Percentiles rank a stretch among this genome's conserved stretches.
Conservation (phyloP, 2,888 invertebrate genomes). For the Myopa testacea region DNA sequence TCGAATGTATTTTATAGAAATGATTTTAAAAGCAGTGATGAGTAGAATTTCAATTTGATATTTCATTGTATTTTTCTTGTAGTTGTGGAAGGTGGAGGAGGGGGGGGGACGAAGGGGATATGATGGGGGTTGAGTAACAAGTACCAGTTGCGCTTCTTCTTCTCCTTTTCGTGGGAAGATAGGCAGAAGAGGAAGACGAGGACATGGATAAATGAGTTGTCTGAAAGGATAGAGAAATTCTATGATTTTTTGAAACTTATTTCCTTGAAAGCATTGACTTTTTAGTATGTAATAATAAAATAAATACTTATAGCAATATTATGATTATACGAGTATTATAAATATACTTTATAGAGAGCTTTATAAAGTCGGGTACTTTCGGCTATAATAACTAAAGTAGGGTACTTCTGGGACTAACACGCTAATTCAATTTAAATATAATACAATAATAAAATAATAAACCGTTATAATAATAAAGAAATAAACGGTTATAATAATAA, state of each 20-base stretch:
- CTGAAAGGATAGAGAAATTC: background rate
- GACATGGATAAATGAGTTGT: background rate
- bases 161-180: background rate
- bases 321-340: background rate
- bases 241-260: background rate
- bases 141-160: too few species aligned
- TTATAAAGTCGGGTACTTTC: too few species aligned
- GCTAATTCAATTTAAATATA: background rate
- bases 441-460: background rate
- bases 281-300: too few species aligned
- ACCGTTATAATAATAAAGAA: too few species aligned
- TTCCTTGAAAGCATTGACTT: too few species aligned
- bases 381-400: too few species aligned
- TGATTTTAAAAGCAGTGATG: slow-evolving; percentile 4
- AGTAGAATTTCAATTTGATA: background rate
- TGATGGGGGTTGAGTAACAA: too few species aligned
- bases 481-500: background rate
- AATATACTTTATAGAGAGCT: background rate
- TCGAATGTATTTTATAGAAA: background rate
- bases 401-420: too few species aligned
- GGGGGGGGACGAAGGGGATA: too few species aligned
- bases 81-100: background rate
- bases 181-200: background rate
- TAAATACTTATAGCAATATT: too few species aligned
- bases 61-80: background rate